These are phyloP conservation scores for Hoplodrina ambigua DNA, from an alignment of 2,888 invertebrate species.

Conservation along the genomic window DNA sequence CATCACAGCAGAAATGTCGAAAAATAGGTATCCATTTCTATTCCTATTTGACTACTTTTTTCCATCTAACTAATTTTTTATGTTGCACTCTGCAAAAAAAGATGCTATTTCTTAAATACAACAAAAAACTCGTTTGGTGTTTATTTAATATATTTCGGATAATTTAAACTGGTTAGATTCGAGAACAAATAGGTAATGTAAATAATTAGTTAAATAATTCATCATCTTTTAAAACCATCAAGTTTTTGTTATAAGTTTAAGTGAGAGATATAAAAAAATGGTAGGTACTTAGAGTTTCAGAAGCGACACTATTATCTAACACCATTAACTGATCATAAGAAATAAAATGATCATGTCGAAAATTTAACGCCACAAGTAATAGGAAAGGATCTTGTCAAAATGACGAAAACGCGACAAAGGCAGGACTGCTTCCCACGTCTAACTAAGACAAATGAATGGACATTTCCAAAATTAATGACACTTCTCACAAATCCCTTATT, in stretches of 20 bases:
- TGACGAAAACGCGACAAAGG: constrained; percentile 78
- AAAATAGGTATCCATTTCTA: too few species aligned
- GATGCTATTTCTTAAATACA: too few species aligned
- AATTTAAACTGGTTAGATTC: too few species aligned
- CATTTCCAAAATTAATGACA: constrained; percentile 38
- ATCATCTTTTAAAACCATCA: neutral
- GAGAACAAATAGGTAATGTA: neutral
- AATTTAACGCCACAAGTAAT: constrained; percentile 67
- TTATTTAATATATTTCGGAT: too few species aligned
- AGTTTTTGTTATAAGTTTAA: neutral
- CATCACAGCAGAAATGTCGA: too few species aligned
- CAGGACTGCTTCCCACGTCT: constrained; percentile 68
- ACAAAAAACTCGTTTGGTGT: too few species aligned
- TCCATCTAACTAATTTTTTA: too few species aligned
- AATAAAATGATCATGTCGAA: constrained; percentile 56
- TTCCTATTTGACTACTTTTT: too few species aligned
- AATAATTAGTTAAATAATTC: neutral
- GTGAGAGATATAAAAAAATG: constrained; percentile 14
- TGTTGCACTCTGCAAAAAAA: too few species aligned
- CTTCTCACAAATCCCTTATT: constrained; percentile 24
- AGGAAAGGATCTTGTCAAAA: constrained; percentile 68
- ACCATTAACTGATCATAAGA: constrained; percentile 37
- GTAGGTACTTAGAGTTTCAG: neutral
- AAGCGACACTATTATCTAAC: neutral
- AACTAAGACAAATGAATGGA: constrained; percentile 80